These are phyloP conservation scores for Ciona savignyi DNA, from an alignment of 23 tunicate species.

Conservation along the genomic window DNA sequence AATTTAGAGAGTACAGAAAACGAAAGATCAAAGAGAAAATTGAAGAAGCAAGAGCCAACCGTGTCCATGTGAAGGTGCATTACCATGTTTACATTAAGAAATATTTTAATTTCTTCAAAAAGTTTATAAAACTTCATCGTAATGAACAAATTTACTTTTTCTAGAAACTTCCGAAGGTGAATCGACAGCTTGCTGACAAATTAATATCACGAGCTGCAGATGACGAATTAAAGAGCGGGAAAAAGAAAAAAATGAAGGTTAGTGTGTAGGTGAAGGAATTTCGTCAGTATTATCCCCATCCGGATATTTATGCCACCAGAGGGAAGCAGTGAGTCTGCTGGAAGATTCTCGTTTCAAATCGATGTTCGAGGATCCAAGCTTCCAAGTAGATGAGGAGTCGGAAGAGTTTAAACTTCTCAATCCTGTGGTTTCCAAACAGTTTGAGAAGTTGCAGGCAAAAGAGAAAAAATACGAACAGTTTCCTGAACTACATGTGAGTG, in stretches of 20 bases:
- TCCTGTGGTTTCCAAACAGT: slow-evolving; percentile 59
- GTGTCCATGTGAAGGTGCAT: slow-evolving; percentile 39
- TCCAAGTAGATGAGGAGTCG: slow-evolving; percentile 84
- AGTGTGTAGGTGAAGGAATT: no score
- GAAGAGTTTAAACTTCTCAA: slow-evolving; percentile 63
- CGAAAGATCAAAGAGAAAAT: slow-evolving; percentile 70
- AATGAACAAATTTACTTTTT: no score
- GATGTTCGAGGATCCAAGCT: slow-evolving; percentile 77
- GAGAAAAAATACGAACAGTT: not conserved
- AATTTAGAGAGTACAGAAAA: slow-evolving; percentile 48
- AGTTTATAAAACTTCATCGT: no score
- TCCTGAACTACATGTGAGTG: not conserved
- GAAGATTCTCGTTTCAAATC: slow-evolving; percentile 71
- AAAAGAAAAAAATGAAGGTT: slow-evolving; percentile 65
- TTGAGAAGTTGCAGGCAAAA: slow-evolving; percentile 31
- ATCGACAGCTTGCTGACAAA: slow-evolving; percentile 60
- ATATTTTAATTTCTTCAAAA: no score
- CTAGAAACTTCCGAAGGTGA: slow-evolving; percentile 78
- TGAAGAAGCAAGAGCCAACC: slow-evolving; percentile 45
- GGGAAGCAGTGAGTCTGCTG: slow-evolving; percentile 45
- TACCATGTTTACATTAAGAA: no score
- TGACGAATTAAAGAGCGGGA: slow-evolving; percentile 39
- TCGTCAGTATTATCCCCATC: not conserved
- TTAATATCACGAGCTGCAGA: slow-evolving; percentile 28
- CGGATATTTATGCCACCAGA: slow-evolving; percentile 7